Evolutionary conservation across 2,888 invertebrate genomes (phyloP).

Genomic region (Laspeyria flexula): DNA sequence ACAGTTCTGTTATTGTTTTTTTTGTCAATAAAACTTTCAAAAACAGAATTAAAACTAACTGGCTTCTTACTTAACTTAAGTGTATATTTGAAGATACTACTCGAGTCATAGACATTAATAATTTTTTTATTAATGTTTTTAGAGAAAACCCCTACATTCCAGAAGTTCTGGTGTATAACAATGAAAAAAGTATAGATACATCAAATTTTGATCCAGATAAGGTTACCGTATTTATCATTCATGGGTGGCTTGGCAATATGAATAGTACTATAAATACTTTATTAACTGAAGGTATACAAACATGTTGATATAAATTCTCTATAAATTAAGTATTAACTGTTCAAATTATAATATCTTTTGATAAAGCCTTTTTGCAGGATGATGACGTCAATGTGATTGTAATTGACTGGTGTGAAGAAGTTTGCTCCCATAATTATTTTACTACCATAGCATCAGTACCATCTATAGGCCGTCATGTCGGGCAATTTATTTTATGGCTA

Average conservation of each 20-base stretch:
- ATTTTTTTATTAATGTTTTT: not conserved
- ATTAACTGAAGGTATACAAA: slow-evolving; percentile 5
- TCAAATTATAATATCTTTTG: not conserved
- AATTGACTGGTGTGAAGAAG: slow-evolving; percentile 72
- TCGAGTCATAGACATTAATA: no score
- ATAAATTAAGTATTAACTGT: not conserved
- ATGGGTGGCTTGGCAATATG: slow-evolving; percentile 13
- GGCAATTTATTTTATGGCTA: slow-evolving; percentile 16
- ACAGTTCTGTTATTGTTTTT: no score
- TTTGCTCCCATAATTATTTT: slow-evolving; percentile 24
- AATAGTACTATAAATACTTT: slow-evolving; percentile 8
- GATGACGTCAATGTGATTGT: slow-evolving; percentile 72
- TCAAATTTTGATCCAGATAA: slow-evolving; percentile 6
- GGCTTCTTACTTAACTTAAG: no score
- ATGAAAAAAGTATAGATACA: not conserved
- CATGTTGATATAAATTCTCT: not conserved
- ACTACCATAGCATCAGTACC: not conserved
- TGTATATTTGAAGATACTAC: no score
- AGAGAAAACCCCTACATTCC: not conserved
- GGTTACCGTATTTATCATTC: slow-evolving; percentile 12
- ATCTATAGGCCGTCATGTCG: slow-evolving; percentile 7
- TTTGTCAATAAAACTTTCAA: no score
- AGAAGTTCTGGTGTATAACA: slow-evolving; percentile 2
- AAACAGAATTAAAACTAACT: no score
- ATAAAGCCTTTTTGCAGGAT: slow-evolving; percentile 61